Conservation (phyloP, 2,797 vertebrate species). For the Erithacus rubecula region DNA sequence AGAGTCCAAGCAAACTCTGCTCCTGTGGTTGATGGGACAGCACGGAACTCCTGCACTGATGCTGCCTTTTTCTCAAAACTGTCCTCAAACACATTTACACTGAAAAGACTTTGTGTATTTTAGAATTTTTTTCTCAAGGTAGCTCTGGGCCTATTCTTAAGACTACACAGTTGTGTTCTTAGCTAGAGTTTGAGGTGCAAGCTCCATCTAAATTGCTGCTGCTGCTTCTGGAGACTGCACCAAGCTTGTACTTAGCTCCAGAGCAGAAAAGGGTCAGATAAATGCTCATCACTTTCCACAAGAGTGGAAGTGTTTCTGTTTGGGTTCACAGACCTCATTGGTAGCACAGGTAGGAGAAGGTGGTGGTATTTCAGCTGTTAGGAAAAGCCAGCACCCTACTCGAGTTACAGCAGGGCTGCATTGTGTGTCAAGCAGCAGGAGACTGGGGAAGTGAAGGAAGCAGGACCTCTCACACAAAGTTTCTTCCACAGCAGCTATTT, state of each 20-base stretch:
- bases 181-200: neutral
- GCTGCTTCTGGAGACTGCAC: neutral
- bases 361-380: neutral
- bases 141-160: neutral
- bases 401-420: neutral
- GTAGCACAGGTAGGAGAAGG: neutral
- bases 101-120: neutral
- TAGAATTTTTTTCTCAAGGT: neutral
- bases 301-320: neutral
- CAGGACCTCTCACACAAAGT: slow-evolving; percentile 30
- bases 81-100: neutral
- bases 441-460: neutral
- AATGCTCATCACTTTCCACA: neutral
- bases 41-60: neutral
- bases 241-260: neutral
- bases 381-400: slow-evolving; percentile 10
- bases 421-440: neutral
- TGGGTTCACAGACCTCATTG: neutral
- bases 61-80: neutral
- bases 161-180: neutral
- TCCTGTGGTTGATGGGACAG: neutral
- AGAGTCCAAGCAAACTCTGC: neutral
- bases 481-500: slow-evolving; percentile 32
- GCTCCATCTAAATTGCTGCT: neutral
- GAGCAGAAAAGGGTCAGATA: neutral